Evolutionary conservation across 2,797 vertebrate species (phyloP).

Genomic region (Pseudocheirus occidentalis): DNA sequence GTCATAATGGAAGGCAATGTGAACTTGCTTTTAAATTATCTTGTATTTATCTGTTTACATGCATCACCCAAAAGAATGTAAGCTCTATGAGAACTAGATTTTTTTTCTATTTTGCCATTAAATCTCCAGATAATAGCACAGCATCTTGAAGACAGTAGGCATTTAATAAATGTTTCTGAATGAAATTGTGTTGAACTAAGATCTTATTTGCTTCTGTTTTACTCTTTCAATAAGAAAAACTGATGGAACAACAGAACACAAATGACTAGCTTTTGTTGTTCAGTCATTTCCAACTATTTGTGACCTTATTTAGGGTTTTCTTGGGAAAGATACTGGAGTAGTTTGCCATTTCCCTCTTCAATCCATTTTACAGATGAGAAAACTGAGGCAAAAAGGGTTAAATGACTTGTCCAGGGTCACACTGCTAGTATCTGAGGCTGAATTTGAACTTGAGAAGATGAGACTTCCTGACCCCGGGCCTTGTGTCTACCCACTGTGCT

Average conservation of each 20-base stretch:
- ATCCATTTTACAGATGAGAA: background rate
- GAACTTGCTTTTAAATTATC: background rate
- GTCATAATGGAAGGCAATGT: background rate
- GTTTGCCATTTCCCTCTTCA: background rate
- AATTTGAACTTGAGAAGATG: background rate
- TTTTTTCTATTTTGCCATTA: background rate
- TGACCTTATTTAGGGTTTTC: background rate
- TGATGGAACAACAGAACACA: background rate
- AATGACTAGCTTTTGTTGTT: background rate
- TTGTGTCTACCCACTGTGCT: background rate
- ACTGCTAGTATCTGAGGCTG: background rate
- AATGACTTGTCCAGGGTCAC: background rate
- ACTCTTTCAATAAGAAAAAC: background rate
- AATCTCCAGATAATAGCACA: background rate
- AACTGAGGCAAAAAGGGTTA: background rate
- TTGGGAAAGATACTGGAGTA: background rate
- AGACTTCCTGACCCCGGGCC: background rate
- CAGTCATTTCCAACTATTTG: background rate
- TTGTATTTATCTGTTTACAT: background rate
- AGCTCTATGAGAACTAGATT: background rate
- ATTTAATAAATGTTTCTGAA: background rate
- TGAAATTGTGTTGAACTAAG: background rate
- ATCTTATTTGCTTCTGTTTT: background rate
- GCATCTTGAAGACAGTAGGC: background rate
- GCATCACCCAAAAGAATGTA: background rate